phyloP scores from a whole-genome alignment of 64 coral and sea anemone genomes.

The Hydrozoanthus tunicans region DNA sequence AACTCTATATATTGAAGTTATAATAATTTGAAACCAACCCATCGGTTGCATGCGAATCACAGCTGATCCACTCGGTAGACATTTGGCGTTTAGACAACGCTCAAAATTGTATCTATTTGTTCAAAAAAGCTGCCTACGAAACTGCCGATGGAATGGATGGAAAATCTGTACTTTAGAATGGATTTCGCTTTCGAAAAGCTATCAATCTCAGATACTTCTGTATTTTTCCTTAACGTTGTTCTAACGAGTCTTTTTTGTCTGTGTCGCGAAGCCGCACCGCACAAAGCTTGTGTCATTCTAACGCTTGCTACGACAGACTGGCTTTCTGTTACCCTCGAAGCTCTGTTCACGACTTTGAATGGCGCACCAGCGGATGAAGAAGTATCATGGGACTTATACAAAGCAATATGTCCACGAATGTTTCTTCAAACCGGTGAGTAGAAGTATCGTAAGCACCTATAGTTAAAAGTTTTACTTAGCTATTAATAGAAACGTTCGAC shows the following conservation, averaged over 20 bases:
- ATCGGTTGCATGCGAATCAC: no score
- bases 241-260: constrained; percentile 31
- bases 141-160: not conserved
- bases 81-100: not conserved
- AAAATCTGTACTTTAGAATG: constrained; percentile 2
- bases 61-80: no score
- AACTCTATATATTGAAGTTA: no score
- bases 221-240: constrained; percentile 44
- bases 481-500: no score
- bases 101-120: not conserved
- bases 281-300: constrained; percentile 20
- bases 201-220: constrained; percentile 39
- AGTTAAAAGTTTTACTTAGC: no score
- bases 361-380: not conserved
- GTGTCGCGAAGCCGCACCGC: constrained; percentile 2
- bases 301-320: constrained; percentile 39
- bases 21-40: no score
- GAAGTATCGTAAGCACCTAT: not conserved
- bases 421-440: constrained; percentile 51
- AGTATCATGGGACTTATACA: not conserved
- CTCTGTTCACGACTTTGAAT: constrained; percentile 7
- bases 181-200: constrained; percentile 33
- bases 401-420: constrained; percentile 35
- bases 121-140: not conserved
- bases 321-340: constrained; percentile 22